phyloP scores from a whole-genome alignment of 2,113 vertebrate genomes.

The Anthoscopus minutus region DNA sequence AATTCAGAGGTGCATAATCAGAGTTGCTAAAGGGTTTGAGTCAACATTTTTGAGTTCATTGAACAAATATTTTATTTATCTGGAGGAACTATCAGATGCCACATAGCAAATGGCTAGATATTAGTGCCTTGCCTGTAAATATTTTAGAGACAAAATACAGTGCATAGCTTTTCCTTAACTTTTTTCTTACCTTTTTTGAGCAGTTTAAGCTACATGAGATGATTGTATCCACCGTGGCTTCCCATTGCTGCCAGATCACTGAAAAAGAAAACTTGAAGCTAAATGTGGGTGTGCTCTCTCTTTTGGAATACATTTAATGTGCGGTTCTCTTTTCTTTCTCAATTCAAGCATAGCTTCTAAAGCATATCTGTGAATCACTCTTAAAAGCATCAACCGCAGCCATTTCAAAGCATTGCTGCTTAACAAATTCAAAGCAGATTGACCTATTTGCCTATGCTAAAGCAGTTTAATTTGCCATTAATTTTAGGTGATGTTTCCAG shows the following conservation, averaged over 20 bases:
- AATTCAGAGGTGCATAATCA: neutral
- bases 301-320: neutral
- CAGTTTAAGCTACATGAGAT: neutral
- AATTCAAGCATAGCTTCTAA: neutral
- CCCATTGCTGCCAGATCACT: slow-evolving; percentile 15
- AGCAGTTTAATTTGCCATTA: neutral
- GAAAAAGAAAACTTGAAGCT: slow-evolving; percentile 25
- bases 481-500: neutral
- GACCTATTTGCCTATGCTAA: neutral
- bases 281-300: slow-evolving; percentile 14
- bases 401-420: slow-evolving; percentile 6
- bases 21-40: neutral
- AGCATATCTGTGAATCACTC: neutral
- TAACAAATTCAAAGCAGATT: neutral
- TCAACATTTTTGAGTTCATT: neutral
- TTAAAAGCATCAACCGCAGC: neutral
- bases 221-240: neutral
- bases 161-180: neutral
- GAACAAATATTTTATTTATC: neutral
- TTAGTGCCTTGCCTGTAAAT: neutral
- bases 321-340: slow-evolving; percentile 6
- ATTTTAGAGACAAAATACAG: neutral
- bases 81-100: neutral
- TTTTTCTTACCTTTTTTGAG: neutral
- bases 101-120: neutral